Evolutionary conservation across 2,888 invertebrate genomes (phyloP).

Genomic region (Caenorhabditis virilis): DNA sequence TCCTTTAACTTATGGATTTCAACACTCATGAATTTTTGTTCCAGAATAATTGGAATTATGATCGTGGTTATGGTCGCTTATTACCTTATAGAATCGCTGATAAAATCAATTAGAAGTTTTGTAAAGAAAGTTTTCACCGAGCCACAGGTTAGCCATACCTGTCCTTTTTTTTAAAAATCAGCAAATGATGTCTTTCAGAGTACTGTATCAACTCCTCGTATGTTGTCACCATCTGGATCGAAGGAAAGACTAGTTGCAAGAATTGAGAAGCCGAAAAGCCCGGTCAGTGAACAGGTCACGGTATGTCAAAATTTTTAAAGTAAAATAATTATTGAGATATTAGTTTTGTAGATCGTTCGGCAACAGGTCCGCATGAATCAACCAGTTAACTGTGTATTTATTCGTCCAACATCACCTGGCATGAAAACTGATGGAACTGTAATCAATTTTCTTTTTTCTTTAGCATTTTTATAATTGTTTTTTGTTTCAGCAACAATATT

Average conservation of each 20-base stretch:
- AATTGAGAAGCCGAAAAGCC: neutral
- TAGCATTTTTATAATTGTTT: too few species aligned
- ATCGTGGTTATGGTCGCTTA: too few species aligned
- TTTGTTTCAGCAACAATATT: too few species aligned
- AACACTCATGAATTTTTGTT: too few species aligned
- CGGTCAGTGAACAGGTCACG: neutral
- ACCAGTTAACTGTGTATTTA: slow-evolving; percentile 36
- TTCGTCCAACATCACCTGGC: slow-evolving; percentile 10
- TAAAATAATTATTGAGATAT: neutral
- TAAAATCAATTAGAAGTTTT: slow-evolving; percentile 9
- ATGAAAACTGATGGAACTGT: too few species aligned
- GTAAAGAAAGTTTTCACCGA: slow-evolving; percentile 9
- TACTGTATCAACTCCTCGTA: slow-evolving; percentile 29
- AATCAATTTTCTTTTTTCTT: too few species aligned
- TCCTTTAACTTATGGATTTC: too few species aligned
- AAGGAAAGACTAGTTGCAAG: too few species aligned
- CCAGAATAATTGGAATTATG: too few species aligned
- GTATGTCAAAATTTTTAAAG: neutral
- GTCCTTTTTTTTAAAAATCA: neutral
- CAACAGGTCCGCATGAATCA: slow-evolving; percentile 31
- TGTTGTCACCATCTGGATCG: slow-evolving; percentile 13
- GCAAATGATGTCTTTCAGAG: slow-evolving; percentile 8
- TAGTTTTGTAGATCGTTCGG: neutral
- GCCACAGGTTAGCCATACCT: neutral
- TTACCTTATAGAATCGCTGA: slow-evolving; percentile 16